Percentiles rank a stretch among this genome's conserved stretches.
These are phyloP conservation scores for Catalaphyllia jardinei DNA, from an alignment of 64 coral and sea anemone genomes.

Conservation along the genomic window DNA sequence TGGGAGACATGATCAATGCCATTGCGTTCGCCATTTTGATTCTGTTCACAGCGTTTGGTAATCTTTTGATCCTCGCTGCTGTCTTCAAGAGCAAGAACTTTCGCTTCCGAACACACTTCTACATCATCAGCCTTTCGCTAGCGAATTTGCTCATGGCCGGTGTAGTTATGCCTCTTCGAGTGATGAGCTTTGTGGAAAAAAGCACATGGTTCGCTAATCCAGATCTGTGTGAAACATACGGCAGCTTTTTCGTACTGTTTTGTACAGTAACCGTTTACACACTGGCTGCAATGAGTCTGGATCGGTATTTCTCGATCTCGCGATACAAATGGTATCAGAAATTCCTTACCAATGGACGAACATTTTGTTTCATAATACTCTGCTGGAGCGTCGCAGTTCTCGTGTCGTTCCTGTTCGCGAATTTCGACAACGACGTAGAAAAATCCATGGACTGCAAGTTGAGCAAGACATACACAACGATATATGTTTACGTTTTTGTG, in stretches of 20 bases:
- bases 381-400: constrained; percentile 64
- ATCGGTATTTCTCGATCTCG: constrained; percentile 80
- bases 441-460: constrained; percentile 76
- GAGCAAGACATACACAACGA: constrained; percentile 47
- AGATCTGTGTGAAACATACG: constrained; percentile 64
- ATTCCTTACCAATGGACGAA: constrained; percentile 43
- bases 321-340: constrained; percentile 66
- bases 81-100: constrained; percentile 63
- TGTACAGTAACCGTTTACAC: constrained; percentile 73
- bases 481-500: constrained; percentile 71
- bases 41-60: constrained; percentile 70
- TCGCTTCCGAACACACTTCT: constrained; percentile 63
- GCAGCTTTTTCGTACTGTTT: constrained; percentile 70
- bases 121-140: constrained; percentile 58
- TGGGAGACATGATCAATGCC: constrained; percentile 55
- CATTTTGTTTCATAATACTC: constrained; percentile 31
- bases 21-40: constrained; percentile 75
- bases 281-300: constrained; percentile 66
- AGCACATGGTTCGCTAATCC: constrained; percentile 58
- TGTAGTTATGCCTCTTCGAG: constrained; percentile 78
- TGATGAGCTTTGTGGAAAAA: constrained; percentile 84
- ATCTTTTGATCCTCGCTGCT: constrained; percentile 61
- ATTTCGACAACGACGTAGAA: constrained; percentile 22
- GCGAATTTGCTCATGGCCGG: constrained; percentile 75
- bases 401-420: constrained; percentile 60